A percentile compares a stretch with the other conserved stretches of the same genome.
phyloP scores from a whole-genome alignment of 2,797 vertebrate species.

The Psittacula derbiana region DNA sequence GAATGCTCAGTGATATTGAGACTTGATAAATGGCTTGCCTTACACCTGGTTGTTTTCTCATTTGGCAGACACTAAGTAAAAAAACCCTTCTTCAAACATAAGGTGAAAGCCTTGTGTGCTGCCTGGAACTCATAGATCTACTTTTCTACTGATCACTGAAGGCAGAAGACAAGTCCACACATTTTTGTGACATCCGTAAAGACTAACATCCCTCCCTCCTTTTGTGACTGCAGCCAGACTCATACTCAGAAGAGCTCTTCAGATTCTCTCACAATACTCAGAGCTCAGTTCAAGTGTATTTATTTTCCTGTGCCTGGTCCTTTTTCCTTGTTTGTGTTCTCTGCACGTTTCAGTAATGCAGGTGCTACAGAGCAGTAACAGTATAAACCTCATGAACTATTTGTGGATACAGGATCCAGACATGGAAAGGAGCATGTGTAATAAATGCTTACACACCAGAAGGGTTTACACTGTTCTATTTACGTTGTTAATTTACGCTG shows the following conservation, averaged over 20 bases:
- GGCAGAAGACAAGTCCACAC: background rate
- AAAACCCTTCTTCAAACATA: background rate
- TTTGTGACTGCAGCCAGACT: background rate
- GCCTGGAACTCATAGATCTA: background rate
- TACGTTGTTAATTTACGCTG: background rate
- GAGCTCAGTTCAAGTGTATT: background rate
- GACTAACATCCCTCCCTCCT: background rate
- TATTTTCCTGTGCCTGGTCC: background rate
- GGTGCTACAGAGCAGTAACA: background rate
- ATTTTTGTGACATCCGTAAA: background rate
- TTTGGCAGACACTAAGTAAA: background rate
- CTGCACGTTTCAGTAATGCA: background rate
- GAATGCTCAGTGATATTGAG: background rate
- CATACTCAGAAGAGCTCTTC: background rate
- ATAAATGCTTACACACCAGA: background rate
- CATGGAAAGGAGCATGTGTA: background rate
- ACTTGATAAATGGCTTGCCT: background rate
- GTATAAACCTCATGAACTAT: background rate
- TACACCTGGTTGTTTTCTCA: background rate
- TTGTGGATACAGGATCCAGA: background rate
- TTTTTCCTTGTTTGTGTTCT: background rate
- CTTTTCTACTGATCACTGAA: background rate
- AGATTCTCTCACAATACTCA: background rate
- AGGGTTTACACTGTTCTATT: background rate
- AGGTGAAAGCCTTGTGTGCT: background rate